These are phyloP conservation scores for Oryzias javanicus DNA, from an alignment of 2,113 vertebrate genomes.

Conservation along the genomic window DNA sequence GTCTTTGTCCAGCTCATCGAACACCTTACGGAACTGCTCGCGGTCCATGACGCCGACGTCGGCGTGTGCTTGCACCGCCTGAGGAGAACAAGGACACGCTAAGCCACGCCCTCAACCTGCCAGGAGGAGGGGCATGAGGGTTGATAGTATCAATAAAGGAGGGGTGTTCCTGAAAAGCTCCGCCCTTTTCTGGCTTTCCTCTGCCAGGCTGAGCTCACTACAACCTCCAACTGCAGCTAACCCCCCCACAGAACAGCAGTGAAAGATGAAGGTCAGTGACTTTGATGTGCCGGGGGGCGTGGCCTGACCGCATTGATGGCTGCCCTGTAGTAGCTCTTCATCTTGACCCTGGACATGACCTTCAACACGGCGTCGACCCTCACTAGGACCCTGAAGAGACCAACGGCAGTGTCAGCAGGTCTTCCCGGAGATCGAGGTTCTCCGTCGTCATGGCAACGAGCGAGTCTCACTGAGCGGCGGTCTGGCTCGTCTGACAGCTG, in stretches of 20 bases:
- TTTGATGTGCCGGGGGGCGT: neutral
- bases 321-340: slow-evolving; percentile 79
- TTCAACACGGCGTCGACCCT: slow-evolving; percentile 66
- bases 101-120: too few relatives aligned
- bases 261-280: neutral
- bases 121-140: too few relatives aligned
- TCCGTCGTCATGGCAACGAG: neutral
- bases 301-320: slow-evolving; percentile 79
- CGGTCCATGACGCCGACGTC: slow-evolving; percentile 69
- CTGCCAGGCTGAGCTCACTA: too few relatives aligned
- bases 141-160: too few relatives aligned
- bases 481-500: slow-evolving; percentile 47
- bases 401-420: neutral
- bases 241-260: too few relatives aligned
- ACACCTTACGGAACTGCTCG: slow-evolving; percentile 83
- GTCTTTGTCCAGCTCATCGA: slow-evolving; percentile 87
- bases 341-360: slow-evolving; percentile 81
- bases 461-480: slow-evolving; percentile 32
- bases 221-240: too few relatives aligned
- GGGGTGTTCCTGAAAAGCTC: too few relatives aligned
- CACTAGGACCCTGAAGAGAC: slow-evolving; percentile 70
- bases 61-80: slow-evolving; percentile 54
- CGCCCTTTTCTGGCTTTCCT: too few relatives aligned
- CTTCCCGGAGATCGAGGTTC: too few relatives aligned
- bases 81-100: neutral